These are phyloP conservation scores for Phenacoccus solenopsis DNA, from an alignment of 1,140 invertebrate species.

Conservation along the genomic window DNA sequence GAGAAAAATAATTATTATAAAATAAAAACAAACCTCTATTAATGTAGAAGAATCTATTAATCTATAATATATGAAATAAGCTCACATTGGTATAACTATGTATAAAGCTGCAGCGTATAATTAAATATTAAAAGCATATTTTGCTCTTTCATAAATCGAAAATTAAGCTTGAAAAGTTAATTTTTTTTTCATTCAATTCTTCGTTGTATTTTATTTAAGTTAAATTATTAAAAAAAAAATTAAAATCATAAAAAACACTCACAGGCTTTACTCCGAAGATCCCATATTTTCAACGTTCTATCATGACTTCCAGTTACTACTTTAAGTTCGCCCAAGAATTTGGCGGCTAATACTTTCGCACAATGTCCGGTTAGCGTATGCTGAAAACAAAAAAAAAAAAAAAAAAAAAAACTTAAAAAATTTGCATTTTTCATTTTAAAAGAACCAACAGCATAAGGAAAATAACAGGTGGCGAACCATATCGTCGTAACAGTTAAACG, in stretches of 20 bases:
- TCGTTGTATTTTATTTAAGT: neutral
- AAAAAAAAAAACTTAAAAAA: too few relatives aligned
- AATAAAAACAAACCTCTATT: too few relatives aligned
- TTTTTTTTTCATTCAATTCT: too few relatives aligned
- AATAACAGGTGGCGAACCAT: neutral
- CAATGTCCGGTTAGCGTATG: conserved; percentile 94
- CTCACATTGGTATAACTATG: too few relatives aligned
- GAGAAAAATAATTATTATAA: too few relatives aligned
- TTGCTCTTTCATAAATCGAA: neutral
- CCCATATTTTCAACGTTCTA: conserved; percentile 94
- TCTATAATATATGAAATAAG: too few relatives aligned
- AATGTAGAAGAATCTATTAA: too few relatives aligned
- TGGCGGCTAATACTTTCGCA: conserved; percentile 86
- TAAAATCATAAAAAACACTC: conserved; percentile 41
- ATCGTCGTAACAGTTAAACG: neutral
- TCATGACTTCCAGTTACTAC: conserved; percentile 90
- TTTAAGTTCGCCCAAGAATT: conserved; percentile 81
- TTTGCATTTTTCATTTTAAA: too few relatives aligned
- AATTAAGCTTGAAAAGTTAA: neutral
- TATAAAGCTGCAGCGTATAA: too few relatives aligned
- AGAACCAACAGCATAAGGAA: too few relatives aligned
- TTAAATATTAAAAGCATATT: too few relatives aligned
- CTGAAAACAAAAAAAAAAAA: conserved; percentile 38
- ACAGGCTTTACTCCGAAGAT: conserved; percentile 84
- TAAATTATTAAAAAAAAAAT: neutral